A percentile compares a stretch with the other conserved stretches of the same genome.
Evolutionary conservation across 2,888 invertebrate species (phyloP).

Genomic region (Melanchra persicariae): DNA sequence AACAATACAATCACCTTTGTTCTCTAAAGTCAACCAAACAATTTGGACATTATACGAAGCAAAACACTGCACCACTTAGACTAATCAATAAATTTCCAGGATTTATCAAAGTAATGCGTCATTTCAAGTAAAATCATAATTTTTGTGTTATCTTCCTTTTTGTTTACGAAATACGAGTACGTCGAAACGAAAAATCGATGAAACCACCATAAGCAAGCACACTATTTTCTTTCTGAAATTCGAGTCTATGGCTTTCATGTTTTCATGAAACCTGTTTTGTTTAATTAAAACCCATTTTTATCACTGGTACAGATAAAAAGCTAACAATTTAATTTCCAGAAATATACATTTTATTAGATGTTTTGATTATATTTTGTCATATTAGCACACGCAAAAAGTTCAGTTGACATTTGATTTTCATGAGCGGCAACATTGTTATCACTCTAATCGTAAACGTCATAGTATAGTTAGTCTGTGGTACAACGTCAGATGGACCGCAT

Average conservation of each 20-base stretch:
- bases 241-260: background rate
- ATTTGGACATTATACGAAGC: conserved; percentile 8
- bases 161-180: conserved; percentile 49
- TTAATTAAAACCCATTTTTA: background rate
- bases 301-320: background rate
- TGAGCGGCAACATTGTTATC: conserved; percentile 29
- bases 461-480: conserved; percentile 42
- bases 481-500: conserved; percentile 5
- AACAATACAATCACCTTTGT: conserved; percentile 41
- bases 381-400: background rate
- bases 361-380: too few species aligned
- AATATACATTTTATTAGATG: background rate
- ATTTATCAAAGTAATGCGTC: conserved; percentile 21
- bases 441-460: conserved; percentile 39
- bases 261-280: background rate
- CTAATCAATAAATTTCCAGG: conserved; percentile 12
- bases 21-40: conserved; percentile 24
- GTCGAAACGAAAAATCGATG: conserved; percentile 17
- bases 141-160: conserved; percentile 27
- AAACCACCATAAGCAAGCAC: conserved; percentile 8
- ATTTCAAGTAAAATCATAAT: conserved; percentile 1
- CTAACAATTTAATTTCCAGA: background rate
- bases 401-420: conserved; percentile 8
- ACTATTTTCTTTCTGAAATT: background rate
- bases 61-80: conserved; percentile 15